Base-by-base conservation (phyloP, 64 coral and sea anemone genomes). In the Cladopsammia gracilis region DNA sequence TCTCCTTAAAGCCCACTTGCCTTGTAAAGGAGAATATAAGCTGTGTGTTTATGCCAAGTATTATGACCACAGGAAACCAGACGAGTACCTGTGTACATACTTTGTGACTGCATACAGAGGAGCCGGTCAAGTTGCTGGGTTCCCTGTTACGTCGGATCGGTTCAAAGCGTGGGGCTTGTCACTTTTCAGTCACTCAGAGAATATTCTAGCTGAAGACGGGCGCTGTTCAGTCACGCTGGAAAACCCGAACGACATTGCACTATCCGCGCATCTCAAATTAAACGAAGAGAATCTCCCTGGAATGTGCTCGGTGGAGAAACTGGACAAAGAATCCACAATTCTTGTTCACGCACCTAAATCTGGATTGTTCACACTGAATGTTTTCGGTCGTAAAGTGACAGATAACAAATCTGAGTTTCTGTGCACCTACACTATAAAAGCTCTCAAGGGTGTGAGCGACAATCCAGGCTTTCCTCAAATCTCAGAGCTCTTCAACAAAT, bases 401-500 rank as follows among this genome's bases (percentile, higher is more conserved):
- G 60, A 87, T 20, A 45, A 52, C 22, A 64, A 77, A 7, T 76
- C 54, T 3, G 58, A 87, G 23, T 70, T 87, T 70, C 81, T 93
- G 16, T 93, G 91, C 22, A 78, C 91, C 47, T 93, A 64, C 72
- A 77, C 25, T 8, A 65, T 67, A 13, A 77, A 76, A 64, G 85
- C 56, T 46, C 14, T 24, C 1, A 83, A 91, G 22, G 77, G 83
- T 19, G 70, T 75, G 9, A 64, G 64, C 6, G 61, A 93, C 18
- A 93, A 93, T 51, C 91, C 82, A 9, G 91, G 91, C 8, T 93
- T 87, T 45, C 91, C 91, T 6, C 48, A 60, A 25, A 65, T 93
- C 49, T 87, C 80, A 20, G 23, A 75, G 9, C 82, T 70, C 1
- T 87, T 93, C 23, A 67, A 76, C 11, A 58, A 73, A 16, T 93